A percentile compares a stretch with the other conserved stretches of the same genome.
phyloP scores from a whole-genome alignment of 2,113 vertebrate genomes.

The Menidia beryllina region DNA sequence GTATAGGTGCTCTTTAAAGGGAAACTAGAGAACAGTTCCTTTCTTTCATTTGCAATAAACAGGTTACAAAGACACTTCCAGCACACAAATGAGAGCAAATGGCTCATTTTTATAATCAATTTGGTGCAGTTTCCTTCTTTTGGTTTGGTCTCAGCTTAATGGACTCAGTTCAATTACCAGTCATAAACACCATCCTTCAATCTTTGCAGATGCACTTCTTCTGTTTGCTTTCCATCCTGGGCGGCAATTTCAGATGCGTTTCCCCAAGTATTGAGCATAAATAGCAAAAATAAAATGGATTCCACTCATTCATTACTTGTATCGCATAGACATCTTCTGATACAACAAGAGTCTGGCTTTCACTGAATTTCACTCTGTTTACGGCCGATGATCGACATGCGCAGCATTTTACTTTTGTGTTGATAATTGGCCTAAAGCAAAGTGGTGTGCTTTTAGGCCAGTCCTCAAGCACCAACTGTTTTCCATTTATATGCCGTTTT shows the following conservation, averaged over 20 bases:
- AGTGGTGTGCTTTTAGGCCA: neutral
- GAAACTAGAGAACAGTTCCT: neutral
- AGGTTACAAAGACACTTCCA: slow-evolving; percentile 12
- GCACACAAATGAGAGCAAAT: neutral
- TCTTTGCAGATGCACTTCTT: slow-evolving; percentile 9
- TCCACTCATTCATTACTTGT: neutral
- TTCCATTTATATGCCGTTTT: neutral
- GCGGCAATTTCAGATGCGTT: slow-evolving; percentile 5
- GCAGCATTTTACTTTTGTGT: neutral
- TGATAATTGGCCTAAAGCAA: no score
- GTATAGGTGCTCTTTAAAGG: neutral
- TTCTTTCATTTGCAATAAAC: slow-evolving; percentile 7
- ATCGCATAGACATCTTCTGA: neutral
- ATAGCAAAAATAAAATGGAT: neutral
- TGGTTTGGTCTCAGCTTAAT: neutral
- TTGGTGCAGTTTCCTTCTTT: neutral
- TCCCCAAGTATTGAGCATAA: neutral
- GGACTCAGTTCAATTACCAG: slow-evolving; percentile 6
- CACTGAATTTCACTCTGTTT: neutral
- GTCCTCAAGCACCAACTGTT: neutral
- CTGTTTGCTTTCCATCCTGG: neutral
- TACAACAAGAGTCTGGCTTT: neutral
- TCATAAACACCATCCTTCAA: slow-evolving; percentile 16
- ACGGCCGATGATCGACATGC: slow-evolving; percentile 7
- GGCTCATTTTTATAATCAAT: neutral